These are phyloP conservation scores for Palythoa caribaeorum DNA, from an alignment of 92 coral and sea anemone species.

Conservation along the genomic window DNA sequence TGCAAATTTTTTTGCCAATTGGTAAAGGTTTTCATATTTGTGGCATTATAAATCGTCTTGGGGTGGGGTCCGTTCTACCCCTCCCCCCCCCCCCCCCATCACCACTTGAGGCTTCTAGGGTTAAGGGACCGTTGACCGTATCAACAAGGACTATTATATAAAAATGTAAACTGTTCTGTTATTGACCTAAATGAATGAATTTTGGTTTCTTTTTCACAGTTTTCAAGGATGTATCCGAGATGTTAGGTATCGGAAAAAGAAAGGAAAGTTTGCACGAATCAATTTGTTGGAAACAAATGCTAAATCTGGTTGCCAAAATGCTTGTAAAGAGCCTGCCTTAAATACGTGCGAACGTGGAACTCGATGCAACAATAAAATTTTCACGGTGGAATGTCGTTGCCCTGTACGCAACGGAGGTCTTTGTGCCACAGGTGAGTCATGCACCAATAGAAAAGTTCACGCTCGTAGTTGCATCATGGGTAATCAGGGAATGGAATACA, in stretches of 20 bases:
- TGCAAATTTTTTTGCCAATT: no score
- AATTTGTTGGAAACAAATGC: conserved; percentile 8
- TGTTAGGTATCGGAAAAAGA: conserved; percentile 15
- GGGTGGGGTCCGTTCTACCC: no score
- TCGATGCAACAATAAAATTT: conserved; percentile 29
- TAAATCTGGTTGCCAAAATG: conserved; percentile 7
- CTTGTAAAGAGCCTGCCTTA: background rate
- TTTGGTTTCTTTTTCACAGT: background rate
- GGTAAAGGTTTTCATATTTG: no score
- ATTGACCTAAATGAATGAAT: background rate
- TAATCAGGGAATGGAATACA: no score
- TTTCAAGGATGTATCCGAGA: conserved; percentile 32
- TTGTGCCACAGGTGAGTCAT: conserved; percentile 28
- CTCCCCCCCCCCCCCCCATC: no score
- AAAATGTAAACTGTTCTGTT: no score
- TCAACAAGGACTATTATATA: no score
- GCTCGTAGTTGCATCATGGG: background rate
- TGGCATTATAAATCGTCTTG: no score
- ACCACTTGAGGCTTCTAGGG: no score
- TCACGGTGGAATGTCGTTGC: conserved; percentile 38
- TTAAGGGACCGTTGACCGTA: no score
- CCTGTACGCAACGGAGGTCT: background rate
- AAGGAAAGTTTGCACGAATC: conserved; percentile 6
- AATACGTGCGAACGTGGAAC: conserved; percentile 19
- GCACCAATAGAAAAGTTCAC: background rate